Conservation (phyloP, 1,140 invertebrate species). For the Goniozus legneri region DNA sequence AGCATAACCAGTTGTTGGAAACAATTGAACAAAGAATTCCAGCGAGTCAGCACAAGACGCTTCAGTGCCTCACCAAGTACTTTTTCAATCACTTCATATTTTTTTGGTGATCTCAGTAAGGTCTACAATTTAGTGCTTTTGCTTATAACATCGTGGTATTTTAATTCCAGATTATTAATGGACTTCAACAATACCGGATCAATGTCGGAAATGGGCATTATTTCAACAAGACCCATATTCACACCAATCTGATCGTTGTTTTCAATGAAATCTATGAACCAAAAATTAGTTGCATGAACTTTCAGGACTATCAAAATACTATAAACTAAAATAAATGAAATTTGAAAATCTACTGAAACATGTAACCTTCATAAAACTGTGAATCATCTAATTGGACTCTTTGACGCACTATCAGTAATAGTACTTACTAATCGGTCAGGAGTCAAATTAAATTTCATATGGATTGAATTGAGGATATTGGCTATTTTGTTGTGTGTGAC, state of each 20-base stretch:
- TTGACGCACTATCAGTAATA: constrained; percentile 13
- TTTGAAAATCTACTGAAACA: neutral
- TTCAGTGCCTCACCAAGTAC: neutral
- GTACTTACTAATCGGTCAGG: constrained; percentile 8
- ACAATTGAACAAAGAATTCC: neutral
- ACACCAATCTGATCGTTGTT: neutral
- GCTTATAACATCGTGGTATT: constrained; percentile 1
- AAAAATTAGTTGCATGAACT: neutral
- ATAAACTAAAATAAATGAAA: neutral
- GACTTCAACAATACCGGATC: neutral
- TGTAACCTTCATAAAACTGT: neutral
- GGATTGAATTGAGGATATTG: constrained; percentile 6
- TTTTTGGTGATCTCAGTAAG: neutral
- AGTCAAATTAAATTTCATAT: constrained; percentile 5
- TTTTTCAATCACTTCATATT: neutral
- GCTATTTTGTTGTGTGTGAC: constrained; percentile 19
- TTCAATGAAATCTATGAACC: neutral
- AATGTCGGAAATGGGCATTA: neutral
- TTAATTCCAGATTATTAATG: neutral
- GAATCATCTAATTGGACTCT: neutral
- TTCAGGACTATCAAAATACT: neutral
- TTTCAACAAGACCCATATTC: neutral
- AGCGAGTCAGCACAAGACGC: neutral
- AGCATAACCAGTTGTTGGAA: neutral
- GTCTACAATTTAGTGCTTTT: neutral